phyloP scores from a whole-genome alignment of 2,888 invertebrate genomes.

The Linyphia triangularis region DNA sequence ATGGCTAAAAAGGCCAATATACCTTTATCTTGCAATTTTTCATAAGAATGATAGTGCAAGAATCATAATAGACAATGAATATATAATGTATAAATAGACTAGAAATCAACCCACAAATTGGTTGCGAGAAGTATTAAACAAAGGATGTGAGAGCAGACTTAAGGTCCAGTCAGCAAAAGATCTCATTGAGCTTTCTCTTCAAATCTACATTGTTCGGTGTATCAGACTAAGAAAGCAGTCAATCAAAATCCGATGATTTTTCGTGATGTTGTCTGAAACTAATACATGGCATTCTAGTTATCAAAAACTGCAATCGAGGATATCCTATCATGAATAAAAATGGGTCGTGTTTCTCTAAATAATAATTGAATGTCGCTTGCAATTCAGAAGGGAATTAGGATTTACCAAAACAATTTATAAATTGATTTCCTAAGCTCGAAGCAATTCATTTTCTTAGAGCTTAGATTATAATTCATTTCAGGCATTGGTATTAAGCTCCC shows the following conservation, averaged over 20 bases:
- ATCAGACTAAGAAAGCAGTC: background rate
- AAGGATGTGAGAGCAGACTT: conserved; percentile 9
- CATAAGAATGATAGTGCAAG: background rate
- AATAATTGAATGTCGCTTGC: conserved; percentile 7
- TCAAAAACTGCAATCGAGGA: conserved; percentile 22
- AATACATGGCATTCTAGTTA: too few species aligned
- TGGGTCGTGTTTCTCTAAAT: conserved; percentile 35
- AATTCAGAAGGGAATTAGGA: background rate
- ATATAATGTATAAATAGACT: conserved; percentile 1
- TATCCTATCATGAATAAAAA: conserved; percentile 26
- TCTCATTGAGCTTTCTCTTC: background rate
- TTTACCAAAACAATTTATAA: too few species aligned
- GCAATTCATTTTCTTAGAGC: too few species aligned
- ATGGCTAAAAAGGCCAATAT: background rate
- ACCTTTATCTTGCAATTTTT: background rate
- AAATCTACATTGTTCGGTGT: background rate
- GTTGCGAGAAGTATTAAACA: conserved; percentile 3
- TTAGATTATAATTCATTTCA: too few species aligned
- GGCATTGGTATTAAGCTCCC: too few species aligned
- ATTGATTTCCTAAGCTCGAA: too few species aligned
- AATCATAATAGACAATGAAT: conserved; percentile 11
- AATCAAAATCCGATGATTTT: too few species aligned
- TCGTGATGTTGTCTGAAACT: conserved; percentile 8
- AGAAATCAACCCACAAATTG: background rate
- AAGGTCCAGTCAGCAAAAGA: background rate